phyloP scores from a whole-genome alignment of 2,113 vertebrate species.

The Herpetotheres cachinnans region DNA sequence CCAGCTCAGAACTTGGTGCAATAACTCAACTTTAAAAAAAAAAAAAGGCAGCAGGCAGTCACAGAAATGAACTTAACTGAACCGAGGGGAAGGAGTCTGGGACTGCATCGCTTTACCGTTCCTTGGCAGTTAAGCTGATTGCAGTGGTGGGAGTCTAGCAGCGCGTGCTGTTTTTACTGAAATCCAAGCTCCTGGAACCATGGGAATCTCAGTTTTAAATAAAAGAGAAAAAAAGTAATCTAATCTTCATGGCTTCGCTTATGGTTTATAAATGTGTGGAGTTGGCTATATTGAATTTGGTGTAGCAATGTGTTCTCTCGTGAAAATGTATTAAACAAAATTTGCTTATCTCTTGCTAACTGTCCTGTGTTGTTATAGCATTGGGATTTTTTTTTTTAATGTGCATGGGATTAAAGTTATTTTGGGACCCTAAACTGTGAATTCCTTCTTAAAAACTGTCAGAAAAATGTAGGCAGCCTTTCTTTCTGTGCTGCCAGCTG shows the following conservation, averaged over 20 bases:
- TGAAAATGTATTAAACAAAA: background rate
- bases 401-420: conserved; percentile 22
- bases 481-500: background rate
- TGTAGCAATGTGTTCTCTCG: background rate
- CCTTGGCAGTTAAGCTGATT: background rate
- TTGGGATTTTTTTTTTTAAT: background rate
- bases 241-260: background rate
- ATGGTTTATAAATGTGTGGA: conserved; percentile 10
- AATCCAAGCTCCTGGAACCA: background rate
- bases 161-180: background rate
- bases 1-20: background rate
- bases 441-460: conserved; percentile 1
- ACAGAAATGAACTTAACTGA: background rate
- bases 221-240: background rate
- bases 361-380: background rate
- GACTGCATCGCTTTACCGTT: fast-evolving
- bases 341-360: background rate
- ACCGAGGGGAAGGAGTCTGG: background rate
- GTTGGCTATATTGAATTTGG: background rate
- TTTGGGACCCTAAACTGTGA: conserved; percentile 20
- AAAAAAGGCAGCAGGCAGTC: background rate
- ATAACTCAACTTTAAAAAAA: background rate
- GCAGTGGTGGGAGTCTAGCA: background rate
- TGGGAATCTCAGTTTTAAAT: background rate
- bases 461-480: background rate